Conservation (phyloP, 1,140 invertebrate species). For the Bombus impatiens region DNA sequence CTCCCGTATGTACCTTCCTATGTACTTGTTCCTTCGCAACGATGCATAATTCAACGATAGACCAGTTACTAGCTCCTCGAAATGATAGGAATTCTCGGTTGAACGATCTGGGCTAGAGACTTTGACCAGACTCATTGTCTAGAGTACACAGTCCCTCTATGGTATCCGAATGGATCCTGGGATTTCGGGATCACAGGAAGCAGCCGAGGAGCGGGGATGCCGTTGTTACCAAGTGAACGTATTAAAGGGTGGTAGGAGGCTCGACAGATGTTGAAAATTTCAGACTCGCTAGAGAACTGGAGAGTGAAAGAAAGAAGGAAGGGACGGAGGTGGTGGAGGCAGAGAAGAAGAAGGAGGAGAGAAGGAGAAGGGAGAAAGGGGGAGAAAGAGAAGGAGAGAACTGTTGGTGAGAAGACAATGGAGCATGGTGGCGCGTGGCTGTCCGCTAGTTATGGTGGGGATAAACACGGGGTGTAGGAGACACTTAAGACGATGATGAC, state of each 20-base stretch:
- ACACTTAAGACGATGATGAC: slow-evolving; percentile 63
- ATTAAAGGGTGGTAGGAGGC: slow-evolving; percentile 69
- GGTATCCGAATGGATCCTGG: slow-evolving; percentile 17
- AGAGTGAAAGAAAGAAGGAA: slow-evolving; percentile 11
- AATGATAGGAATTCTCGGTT: too few relatives aligned
- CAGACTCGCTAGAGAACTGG: slow-evolving; percentile 53
- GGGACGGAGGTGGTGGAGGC: neutral
- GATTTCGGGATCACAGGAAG: slow-evolving; percentile 62
- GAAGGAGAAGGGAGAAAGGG: slow-evolving; percentile 9
- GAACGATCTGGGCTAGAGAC: neutral
- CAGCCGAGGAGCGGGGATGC: slow-evolving; percentile 62
- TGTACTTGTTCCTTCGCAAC: too few relatives aligned
- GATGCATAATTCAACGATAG: neutral
- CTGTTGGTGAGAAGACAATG: slow-evolving; percentile 72
- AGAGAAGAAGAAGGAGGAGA: neutral
- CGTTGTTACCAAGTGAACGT: slow-evolving; percentile 75
- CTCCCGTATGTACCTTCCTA: too few relatives aligned
- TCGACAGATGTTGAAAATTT: slow-evolving; percentile 76
- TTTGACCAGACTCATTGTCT: slow-evolving; percentile 12
- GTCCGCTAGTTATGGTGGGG: slow-evolving; percentile 59
- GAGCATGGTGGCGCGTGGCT: slow-evolving; percentile 75
- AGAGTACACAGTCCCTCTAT: neutral
- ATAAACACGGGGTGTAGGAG: slow-evolving; percentile 72
- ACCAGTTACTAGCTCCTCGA: too few relatives aligned
- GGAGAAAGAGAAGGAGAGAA: slow-evolving; percentile 20